Percentiles rank a stretch among this genome's conserved stretches.
Conservation (phyloP, 2,888 invertebrate species). For the Epinotia brunnichana region DNA sequence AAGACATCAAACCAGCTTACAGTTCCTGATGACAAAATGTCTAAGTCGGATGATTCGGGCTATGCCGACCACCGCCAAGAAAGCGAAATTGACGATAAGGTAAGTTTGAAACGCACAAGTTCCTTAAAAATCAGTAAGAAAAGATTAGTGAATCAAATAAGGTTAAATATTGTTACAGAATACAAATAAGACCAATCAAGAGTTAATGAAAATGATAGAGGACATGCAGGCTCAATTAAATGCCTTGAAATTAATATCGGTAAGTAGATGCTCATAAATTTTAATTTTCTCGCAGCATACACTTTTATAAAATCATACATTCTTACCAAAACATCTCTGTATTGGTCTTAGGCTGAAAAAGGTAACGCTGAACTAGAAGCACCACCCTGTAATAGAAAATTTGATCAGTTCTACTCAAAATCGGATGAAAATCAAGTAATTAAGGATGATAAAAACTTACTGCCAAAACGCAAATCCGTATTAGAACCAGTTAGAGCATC, state of each 20-base stretch:
- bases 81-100: constrained; percentile 53
- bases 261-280: constrained; percentile 48
- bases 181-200: constrained; percentile 50
- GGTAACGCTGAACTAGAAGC: background rate
- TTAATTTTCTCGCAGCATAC: too few relatives aligned
- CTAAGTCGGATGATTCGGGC: constrained; percentile 66
- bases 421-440: background rate
- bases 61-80: constrained; percentile 58
- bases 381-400: background rate
- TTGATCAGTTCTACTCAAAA: background rate
- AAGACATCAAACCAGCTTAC: background rate
- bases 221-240: constrained; percentile 64
- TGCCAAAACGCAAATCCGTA: background rate
- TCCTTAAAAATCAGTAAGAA: background rate
- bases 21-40: constrained; percentile 38
- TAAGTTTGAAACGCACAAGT: constrained; percentile 20
- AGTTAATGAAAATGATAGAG: constrained; percentile 57
- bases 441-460: background rate
- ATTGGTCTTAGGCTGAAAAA: constrained; percentile 8
- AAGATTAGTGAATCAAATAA: background rate
- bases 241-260: constrained; percentile 52
- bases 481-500: background rate
- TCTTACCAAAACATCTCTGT: background rate
- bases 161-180: constrained; percentile 44
- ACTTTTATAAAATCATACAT: background rate